Conservation (phyloP, 2,113 vertebrate genomes). For the Corythoichthys intestinalis region DNA sequence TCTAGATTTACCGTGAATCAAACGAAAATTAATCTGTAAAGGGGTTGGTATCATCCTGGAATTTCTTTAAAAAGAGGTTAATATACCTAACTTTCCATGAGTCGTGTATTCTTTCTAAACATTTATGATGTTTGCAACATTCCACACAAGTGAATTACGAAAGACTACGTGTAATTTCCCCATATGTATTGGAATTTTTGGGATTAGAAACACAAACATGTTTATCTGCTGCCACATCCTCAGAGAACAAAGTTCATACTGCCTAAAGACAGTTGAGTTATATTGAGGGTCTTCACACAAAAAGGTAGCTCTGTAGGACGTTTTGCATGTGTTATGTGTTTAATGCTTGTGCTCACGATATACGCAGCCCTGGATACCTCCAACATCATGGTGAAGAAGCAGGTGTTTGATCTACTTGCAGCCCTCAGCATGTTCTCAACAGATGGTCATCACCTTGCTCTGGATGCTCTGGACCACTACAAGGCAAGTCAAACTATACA, state of each 20-base stretch:
- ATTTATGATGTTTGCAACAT: not conserved
- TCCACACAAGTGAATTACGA: conserved; percentile 12
- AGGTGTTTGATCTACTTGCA: conserved; percentile 94
- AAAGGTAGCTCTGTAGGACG: not conserved
- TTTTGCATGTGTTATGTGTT: not conserved
- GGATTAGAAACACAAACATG: conserved; percentile 13
- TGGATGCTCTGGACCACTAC: conserved; percentile 94
- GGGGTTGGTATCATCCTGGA: not conserved
- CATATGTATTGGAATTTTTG: conserved; percentile 7
- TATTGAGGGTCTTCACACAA: not conserved
- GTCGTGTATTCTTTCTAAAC: conserved; percentile 1
- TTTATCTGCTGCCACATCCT: conserved; percentile 36
- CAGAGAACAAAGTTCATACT: conserved; percentile 48
- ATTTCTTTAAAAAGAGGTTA: not conserved
- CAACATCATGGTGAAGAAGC: conserved; percentile 97
- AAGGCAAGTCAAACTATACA: conserved; percentile 76
- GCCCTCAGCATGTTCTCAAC: conserved; percentile 91
- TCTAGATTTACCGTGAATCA: not conserved
- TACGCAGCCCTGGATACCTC: conserved; percentile 90
- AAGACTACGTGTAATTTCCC: not conserved
- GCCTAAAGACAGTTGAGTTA: conserved; percentile 6
- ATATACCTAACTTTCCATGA: not conserved
- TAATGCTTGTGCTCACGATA: conserved; percentile 27
- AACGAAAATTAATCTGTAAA: not conserved
- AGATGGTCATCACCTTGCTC: conserved; percentile 82